These are phyloP conservation scores for Trinorchestia longiramus DNA, from an alignment of 1,140 invertebrate species.

Conservation along the genomic window DNA sequence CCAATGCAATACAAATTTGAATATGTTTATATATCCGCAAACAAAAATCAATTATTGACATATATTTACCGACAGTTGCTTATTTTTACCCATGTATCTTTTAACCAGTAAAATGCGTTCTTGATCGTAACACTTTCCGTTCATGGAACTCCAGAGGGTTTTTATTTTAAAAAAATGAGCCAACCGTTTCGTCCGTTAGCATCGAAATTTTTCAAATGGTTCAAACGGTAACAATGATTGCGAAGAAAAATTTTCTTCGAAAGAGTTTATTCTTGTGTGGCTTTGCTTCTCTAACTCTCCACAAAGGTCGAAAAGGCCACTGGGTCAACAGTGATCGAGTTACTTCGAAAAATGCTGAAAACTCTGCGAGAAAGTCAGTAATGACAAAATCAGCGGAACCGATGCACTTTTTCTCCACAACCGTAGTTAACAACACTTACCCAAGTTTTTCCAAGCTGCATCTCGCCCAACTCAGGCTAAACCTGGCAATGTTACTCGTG, in stretches of 20 bases:
- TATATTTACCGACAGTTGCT: no score
- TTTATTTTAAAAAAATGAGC: neutral
- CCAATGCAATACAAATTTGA: no score
- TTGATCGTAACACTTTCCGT: neutral
- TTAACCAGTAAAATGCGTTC: neutral
- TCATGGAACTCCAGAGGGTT: neutral
- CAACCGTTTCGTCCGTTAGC: neutral
- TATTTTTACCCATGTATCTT: neutral
- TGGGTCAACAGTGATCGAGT: neutral
- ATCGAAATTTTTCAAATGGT: neutral
- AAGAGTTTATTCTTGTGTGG: neutral
- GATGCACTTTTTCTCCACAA: neutral
- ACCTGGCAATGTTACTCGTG: neutral
- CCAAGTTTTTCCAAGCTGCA: neutral
- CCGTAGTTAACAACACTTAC: neutral
- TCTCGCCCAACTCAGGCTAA: neutral
- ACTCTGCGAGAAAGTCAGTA: neutral
- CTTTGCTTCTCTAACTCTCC: neutral
- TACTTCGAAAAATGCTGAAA: neutral
- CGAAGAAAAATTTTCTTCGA: neutral
- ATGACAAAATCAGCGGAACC: neutral
- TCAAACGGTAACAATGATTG: neutral
- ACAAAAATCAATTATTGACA: no score
- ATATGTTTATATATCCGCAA: no score
- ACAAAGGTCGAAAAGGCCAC: neutral